These are phyloP conservation scores for Drosophila subobscura DNA, from an alignment of 1,140 invertebrate species.

Conservation along the genomic window DNA sequence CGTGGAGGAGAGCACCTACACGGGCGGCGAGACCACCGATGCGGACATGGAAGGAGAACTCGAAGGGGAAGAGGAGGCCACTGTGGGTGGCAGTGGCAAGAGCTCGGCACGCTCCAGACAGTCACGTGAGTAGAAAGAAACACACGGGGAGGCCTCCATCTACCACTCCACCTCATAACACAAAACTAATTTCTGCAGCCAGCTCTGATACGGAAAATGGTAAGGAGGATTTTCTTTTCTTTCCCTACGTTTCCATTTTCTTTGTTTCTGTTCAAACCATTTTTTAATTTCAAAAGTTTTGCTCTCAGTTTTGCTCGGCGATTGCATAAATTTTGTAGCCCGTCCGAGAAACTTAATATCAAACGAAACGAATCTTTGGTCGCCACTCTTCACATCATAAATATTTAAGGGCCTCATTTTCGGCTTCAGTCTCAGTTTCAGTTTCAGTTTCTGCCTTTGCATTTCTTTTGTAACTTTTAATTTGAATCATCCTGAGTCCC, in stretches of 20 bases:
- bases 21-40: constrained; percentile 51
- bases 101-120: constrained; percentile 58
- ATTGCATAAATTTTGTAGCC: constrained; percentile 68
- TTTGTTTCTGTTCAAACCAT: constrained; percentile 44
- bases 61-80: constrained; percentile 64
- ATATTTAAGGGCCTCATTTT: constrained; percentile 78
- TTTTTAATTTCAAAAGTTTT: constrained; percentile 78
- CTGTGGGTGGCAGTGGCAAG: constrained; percentile 57
- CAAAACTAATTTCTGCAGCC: constrained; percentile 47
- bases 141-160: background rate
- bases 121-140: constrained; percentile 45
- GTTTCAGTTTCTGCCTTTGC: constrained; percentile 40
- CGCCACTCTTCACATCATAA: constrained; percentile 70
- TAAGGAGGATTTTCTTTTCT: constrained; percentile 37
- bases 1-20: constrained; percentile 38
- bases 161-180: constrained; percentile 9
- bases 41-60: constrained; percentile 49
- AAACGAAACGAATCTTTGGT: constrained; percentile 66
- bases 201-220: constrained; percentile 75
- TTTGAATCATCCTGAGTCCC: constrained; percentile 57
- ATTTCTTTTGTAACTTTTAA: constrained; percentile 80
- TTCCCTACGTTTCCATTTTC: constrained; percentile 1
- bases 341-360: constrained; percentile 69
- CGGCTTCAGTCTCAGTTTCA: constrained; percentile 5
- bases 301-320: constrained; percentile 17